Percentiles rank a stretch among this genome's conserved stretches.
These are phyloP conservation scores for Pheosia tremula DNA, from an alignment of 2,888 invertebrate genomes.

Conservation along the genomic window DNA sequence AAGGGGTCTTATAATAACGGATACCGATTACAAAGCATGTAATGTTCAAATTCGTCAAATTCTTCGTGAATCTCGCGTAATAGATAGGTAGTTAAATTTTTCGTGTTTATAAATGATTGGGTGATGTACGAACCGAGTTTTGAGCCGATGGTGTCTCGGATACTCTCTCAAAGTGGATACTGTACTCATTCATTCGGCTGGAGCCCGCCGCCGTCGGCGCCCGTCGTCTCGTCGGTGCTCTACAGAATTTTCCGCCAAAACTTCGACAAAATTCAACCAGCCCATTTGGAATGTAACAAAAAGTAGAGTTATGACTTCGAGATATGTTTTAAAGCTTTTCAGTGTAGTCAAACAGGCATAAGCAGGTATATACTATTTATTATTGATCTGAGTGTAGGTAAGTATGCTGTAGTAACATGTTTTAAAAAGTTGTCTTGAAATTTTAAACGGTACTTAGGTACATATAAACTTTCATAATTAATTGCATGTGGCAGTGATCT, in stretches of 20 bases:
- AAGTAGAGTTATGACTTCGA: conserved; percentile 6
- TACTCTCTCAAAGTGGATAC: conserved; percentile 13
- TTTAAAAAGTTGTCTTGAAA: not conserved
- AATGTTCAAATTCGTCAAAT: conserved; percentile 10
- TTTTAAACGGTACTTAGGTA: not conserved
- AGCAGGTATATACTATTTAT: too few species aligned
- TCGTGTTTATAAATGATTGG: conserved; percentile 28
- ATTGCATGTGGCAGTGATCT: not conserved
- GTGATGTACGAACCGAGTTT: conserved; percentile 34
- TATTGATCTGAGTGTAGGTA: too few species aligned
- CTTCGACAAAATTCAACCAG: conserved; percentile 48
- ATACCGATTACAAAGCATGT: conserved; percentile 23
- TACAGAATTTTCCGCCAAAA: conserved; percentile 48
- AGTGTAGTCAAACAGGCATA: too few species aligned
- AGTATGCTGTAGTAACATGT: not conserved
- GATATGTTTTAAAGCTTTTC: not conserved
- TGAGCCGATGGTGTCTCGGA: conserved; percentile 35
- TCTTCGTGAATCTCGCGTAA: conserved; percentile 25
- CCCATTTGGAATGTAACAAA: conserved; percentile 23
- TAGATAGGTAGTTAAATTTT: conserved; percentile 24
- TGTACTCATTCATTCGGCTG: conserved; percentile 53
- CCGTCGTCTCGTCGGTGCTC: conserved; percentile 45
- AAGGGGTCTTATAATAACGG: conserved; percentile 45
- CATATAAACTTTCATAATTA: not conserved
- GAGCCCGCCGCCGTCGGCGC: conserved; percentile 46